Evolutionary conservation across 2,888 invertebrate species (phyloP), one percentile per base, ranked within the genome.

Genomic region (Cerceris ruficornis): DNA sequence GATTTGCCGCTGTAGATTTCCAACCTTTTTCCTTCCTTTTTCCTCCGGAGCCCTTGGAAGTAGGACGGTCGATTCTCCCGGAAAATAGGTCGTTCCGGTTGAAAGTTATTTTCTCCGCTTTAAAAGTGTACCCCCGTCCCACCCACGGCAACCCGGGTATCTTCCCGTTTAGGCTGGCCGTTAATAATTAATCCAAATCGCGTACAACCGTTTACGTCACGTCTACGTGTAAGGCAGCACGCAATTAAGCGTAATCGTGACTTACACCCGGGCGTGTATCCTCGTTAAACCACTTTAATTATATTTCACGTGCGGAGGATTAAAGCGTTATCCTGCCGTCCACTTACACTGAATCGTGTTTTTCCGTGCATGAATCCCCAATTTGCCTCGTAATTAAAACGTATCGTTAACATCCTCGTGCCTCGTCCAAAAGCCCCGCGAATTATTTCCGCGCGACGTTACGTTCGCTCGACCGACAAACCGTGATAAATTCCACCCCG

Each of bases 1-100:
- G 28, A 28, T 46, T 60, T 70, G 39, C 1, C n/a, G 8, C 43
- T 50, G 52, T 66, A 42, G 39, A 39, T 66, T 15, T 71, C 7
- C 15, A 66, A 46, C 46, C 5, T 8, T 11, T 11, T 46, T 6
- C 11, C 9, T 43, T 43, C 5, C 9, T 6, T 11, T 8, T 46
- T 46, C 46, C 46, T 28, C 28, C 28, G 28, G 28, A 28, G 2
- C 28, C 28, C 4, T 28, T 28, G 28, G 28, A 46, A 46, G 46
- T 46, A 46, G 46, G 46, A 46, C 46, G 11, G 9, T 46, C 46
- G 8, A 46, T 46, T 46, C 46, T 11, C 11, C 11, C 11, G 46
- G 46, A 46, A 28, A 46, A 46, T 46, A 11, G 46, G 46, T 11
- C 46, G 11, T 46, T 11, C 46, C 46, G 9, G 11, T 46, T 46